Base-by-base conservation (phyloP, 2,797 vertebrate genomes). In the Megalops cyprinoides region DNA sequence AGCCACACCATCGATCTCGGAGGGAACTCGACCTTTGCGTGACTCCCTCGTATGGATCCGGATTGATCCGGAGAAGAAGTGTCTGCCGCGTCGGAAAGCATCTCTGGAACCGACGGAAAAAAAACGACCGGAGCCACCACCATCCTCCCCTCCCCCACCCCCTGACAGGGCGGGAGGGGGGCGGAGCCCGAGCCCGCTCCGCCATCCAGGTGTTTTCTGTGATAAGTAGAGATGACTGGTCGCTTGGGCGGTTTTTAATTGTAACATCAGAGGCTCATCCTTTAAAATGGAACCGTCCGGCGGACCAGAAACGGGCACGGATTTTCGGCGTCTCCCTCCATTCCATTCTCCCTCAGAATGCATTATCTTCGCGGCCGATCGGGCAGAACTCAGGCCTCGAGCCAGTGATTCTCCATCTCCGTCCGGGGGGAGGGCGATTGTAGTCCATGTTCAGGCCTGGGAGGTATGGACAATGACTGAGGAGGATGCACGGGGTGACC, bases 241-340 rank as follows among this genome's bases (percentile, higher is more conserved):
- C n/a, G n/a, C n/a, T n/a, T n/a, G n/a, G n/a, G n/a, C n/a, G n/a
- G n/a, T n/a, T n/a, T n/a, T n/a, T n/a, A n/a, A n/a, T n/a, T n/a
- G n/a, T n/a, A n/a, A n/a, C n/a, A n/a, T n/a, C n/a, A n/a, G n/a
- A n/a, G n/a, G n/a, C n/a, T n/a, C n/a, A n/a, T n/a, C 65, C 28
- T 28, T 67, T 34, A 18, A 18, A 67, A 37, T 14, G 62, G 23
- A 10, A 4, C 8, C 62, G n/a, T n/a, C n/a, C 34, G 18, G 18
- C 6, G 15, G 7, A 18, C 65, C 42, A 34, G 9, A 37, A 39
- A 39, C 65, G 1, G 34, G 18, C 51, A 15, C 51, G 10, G 65
- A 42, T 81, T 86, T 90, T 87, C 88, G 87, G 79, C 83, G 86
- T 58, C 65, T 34, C 42, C 73, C 85, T 91, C 86, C 79, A 83